phyloP scores from a whole-genome alignment of 2,113 vertebrate genomes.

The Amphiprion percula region DNA sequence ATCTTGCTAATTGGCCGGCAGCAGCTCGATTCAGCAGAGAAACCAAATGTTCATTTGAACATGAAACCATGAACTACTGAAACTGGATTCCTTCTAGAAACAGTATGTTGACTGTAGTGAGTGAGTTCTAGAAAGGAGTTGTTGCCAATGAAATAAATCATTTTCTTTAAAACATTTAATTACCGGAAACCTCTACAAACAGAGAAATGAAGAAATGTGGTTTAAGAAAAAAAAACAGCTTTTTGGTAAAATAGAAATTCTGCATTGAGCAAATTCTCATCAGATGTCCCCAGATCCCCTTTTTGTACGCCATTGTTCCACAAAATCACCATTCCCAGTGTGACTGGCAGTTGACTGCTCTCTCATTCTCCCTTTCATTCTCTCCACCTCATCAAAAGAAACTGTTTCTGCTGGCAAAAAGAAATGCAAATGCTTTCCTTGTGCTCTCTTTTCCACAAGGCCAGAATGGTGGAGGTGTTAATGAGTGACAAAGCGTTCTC shows the following conservation, averaged over 20 bases:
- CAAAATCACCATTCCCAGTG: conserved; percentile 46
- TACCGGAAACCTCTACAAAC: neutral
- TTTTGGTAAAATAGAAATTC: neutral
- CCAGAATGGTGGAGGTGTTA: conserved; percentile 68
- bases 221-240: neutral
- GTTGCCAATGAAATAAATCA: neutral
- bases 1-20: conserved; percentile 57
- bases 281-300: conserved; percentile 43
- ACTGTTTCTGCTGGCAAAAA: conserved; percentile 50
- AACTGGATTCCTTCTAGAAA: neutral
- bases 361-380: conserved; percentile 48
- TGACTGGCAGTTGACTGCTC: conserved; percentile 45
- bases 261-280: conserved; percentile 29
- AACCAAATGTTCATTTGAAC: conserved; percentile 37
- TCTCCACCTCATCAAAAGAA: conserved; percentile 58
- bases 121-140: neutral
- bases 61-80: conserved; percentile 14
- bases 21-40: conserved; percentile 22
- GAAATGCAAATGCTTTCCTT: conserved; percentile 59
- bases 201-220: conserved; percentile 3
- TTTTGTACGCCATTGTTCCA: conserved; percentile 56
- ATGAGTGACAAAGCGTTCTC: conserved; percentile 83
- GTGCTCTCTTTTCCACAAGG: conserved; percentile 34
- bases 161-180: neutral
- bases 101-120: neutral